Base-by-base conservation (phyloP, 2,113 vertebrate species). In the Scomber japonicus region DNA sequence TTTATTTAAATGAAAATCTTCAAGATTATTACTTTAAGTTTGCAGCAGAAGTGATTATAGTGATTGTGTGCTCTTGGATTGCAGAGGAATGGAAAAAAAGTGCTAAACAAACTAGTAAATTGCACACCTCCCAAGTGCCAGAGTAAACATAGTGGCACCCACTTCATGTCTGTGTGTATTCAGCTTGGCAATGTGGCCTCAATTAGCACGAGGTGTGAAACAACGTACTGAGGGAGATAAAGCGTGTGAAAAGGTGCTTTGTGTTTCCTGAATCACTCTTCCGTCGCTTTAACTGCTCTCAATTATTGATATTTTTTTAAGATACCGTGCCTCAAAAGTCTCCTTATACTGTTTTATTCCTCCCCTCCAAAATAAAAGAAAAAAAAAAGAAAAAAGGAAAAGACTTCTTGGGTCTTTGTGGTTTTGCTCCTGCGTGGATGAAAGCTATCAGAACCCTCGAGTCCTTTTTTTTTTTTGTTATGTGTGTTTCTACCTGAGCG, bases 91-190 rank as follows among this genome's bases (percentile, higher is more conserved):
- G 88, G 88, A 82, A 89, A 71, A 35, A 90, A 89, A 84, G 88
- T 83, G 86, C 75, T 87, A 91, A 93, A 92, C 92, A 93, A 94
- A 93, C 88, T 65, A 85, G 88, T 84, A 91, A 94, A 93, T 89
- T 88, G 79, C 87, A 87, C 85, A 85, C 87, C 90, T 88, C 84
- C 77, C 15, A 14, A 75, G 93, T 72, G 91, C 91, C 92, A 93
- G 91, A 85, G 87, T 86, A 88, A 94, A 94, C 91, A 88, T 81
- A 87, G 78, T 67, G 51, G 83, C 90, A 85, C 83, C 83, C 85
- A 64, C 76, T 84, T 60, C 66, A 10, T 70, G 86, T 90, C 84
- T 84, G 89, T 90, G 93, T 90, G 90, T 87, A 88, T 83, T 92
- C 93, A 84, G 90, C 90, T 78, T 80, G 72, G 79, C 81, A 88